Conservation (phyloP, 2,888 invertebrate genomes). For the Stegophylla sp. region DNA sequence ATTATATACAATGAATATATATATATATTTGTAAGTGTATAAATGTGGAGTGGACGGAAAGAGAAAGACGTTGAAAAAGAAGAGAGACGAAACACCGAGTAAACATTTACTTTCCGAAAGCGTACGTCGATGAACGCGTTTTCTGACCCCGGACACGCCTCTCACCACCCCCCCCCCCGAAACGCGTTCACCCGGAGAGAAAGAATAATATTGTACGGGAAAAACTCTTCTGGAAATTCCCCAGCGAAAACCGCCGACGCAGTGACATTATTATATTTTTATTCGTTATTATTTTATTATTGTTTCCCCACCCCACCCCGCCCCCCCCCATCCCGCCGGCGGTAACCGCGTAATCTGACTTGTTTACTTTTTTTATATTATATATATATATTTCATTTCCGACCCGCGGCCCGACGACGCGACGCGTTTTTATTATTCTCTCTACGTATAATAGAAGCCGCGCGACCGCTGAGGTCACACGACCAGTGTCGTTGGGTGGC, state of each 20-base stretch:
- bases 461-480: too few relatives aligned
- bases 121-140: neutral
- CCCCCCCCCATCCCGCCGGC: too few relatives aligned
- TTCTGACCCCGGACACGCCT: neutral
- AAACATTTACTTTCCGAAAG: conserved; percentile 18
- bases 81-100: neutral
- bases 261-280: neutral
- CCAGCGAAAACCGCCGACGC: neutral
- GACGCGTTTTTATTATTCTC: conserved; percentile 21
- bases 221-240: neutral
- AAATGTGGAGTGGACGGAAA: too few relatives aligned
- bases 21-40: neutral
- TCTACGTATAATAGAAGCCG: too few relatives aligned
- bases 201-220: conserved; percentile 1
- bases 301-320: neutral
- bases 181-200: neutral
- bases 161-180: too few relatives aligned
- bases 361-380: conserved; percentile 49
- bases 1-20: neutral
- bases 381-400: conserved; percentile 31
- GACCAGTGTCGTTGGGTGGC: too few relatives aligned
- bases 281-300: conserved; percentile 33
- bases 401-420: neutral
- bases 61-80: neutral
- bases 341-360: neutral